Evolutionary conservation across 2,113 vertebrate genomes (phyloP).

Genomic region (Barbus barbus): DNA sequence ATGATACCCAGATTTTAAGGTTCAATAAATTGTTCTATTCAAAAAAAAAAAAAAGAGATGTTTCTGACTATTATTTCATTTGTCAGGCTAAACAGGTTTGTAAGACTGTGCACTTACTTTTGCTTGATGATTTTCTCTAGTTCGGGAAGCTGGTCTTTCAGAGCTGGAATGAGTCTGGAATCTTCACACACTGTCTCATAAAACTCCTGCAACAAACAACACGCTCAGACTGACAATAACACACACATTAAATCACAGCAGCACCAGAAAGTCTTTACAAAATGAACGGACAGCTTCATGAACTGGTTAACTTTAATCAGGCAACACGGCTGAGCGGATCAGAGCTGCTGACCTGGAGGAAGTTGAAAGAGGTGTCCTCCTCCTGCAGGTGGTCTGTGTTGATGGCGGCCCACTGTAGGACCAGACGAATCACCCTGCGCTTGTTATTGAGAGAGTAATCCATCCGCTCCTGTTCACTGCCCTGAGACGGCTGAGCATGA

Average conservation of each 20-base stretch:
- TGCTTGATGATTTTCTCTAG: slow-evolving; percentile 87
- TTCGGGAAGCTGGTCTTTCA: slow-evolving; percentile 88
- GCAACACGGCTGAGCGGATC: too few relatives aligned
- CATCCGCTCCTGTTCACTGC: slow-evolving; percentile 93
- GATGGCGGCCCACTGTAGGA: slow-evolving; percentile 86
- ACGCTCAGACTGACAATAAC: neutral
- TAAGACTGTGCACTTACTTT: slow-evolving; percentile 77
- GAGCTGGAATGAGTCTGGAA: slow-evolving; percentile 80
- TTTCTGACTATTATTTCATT: too few relatives aligned
- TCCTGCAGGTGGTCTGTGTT: slow-evolving; percentile 88
- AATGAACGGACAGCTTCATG: too few relatives aligned
- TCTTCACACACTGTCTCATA: slow-evolving; percentile 89
- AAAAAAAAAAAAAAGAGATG: too few relatives aligned
- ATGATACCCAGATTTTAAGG: too few relatives aligned
- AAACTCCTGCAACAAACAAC: slow-evolving; percentile 84
- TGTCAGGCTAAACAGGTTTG: too few relatives aligned
- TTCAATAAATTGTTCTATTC: too few relatives aligned
- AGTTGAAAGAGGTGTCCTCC: slow-evolving; percentile 84
- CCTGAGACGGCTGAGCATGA: slow-evolving; percentile 91
- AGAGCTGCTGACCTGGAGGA: slow-evolving; percentile 82
- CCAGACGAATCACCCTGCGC: slow-evolving; percentile 88
- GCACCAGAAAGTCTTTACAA: neutral
- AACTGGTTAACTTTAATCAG: too few relatives aligned
- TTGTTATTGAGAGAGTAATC: slow-evolving; percentile 95
- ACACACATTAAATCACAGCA: neutral